These are phyloP conservation scores for Sitobion miscanthi DNA, from an alignment of 1,140 invertebrate species.

Conservation along the genomic window DNA sequence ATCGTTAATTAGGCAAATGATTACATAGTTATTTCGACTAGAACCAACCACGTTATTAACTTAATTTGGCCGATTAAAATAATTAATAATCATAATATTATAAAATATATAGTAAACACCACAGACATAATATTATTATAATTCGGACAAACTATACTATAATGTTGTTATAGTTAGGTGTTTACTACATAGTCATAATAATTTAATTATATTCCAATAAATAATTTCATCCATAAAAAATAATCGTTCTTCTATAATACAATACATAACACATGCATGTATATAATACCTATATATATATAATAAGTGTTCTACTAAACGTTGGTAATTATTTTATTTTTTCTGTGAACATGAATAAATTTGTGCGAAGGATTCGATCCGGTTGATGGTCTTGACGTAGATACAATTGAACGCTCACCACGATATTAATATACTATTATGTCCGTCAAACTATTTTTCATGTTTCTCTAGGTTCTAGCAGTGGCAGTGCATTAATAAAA, in stretches of 20 bases:
- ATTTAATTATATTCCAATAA: neutral
- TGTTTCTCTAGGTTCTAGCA: too few species aligned
- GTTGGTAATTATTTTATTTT: neutral
- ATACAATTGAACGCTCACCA: neutral
- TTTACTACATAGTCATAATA: neutral
- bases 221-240: neutral
- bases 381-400: neutral
- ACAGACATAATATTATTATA: neutral
- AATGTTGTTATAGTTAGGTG: neutral
- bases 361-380: constrained; percentile 3
- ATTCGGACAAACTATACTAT: neutral
- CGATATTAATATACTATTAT: neutral
- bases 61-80: constrained; percentile 16
- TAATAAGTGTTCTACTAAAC: neutral
- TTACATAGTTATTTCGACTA: neutral
- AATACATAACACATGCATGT: neutral
- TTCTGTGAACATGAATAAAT: neutral
- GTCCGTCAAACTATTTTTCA: too few species aligned
- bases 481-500: neutral
- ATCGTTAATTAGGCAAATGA: neutral
- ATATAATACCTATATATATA: neutral
- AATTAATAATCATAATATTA: neutral
- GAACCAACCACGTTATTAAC: constrained; percentile 9
- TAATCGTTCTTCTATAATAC: neutral
- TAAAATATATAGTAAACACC: neutral